Percentiles rank a stretch among this genome's conserved stretches.
Evolutionary conservation across 1,140 invertebrate genomes (phyloP).

Genomic region (Pseudoatta argentina): DNA sequence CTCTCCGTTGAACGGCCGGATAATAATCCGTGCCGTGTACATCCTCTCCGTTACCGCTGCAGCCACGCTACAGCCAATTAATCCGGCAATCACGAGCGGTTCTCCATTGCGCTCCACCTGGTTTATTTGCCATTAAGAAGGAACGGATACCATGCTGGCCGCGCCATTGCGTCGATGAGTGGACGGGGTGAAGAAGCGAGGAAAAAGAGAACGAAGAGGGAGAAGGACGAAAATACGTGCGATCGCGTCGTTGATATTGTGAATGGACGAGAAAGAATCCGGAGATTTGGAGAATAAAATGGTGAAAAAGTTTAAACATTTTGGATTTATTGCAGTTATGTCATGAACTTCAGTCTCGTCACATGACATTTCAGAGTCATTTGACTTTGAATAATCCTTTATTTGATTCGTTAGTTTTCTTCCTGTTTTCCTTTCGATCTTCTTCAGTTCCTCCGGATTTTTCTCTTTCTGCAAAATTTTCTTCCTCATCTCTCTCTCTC

Average conservation of each 20-base stretch:
- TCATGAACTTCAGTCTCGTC: slow-evolving; percentile 65
- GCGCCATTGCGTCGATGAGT: slow-evolving; percentile 64
- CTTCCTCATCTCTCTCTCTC: slow-evolving; percentile 22
- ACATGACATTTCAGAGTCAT: neutral
- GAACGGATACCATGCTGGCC: slow-evolving; percentile 64
- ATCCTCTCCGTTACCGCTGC: slow-evolving; percentile 72
- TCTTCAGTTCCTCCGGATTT: neutral
- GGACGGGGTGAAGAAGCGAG: slow-evolving; percentile 27
- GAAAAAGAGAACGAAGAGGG: slow-evolving; percentile 55
- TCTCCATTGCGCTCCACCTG: slow-evolving; percentile 74
- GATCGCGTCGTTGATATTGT: slow-evolving; percentile 52
- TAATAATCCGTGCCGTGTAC: slow-evolving; percentile 75
- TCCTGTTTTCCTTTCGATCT: slow-evolving; percentile 11
- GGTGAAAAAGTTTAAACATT: neutral
- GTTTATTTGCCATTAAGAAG: slow-evolving; percentile 80
- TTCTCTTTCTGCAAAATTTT: slow-evolving; percentile 38
- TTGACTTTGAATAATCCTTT: neutral
- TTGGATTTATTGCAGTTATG: slow-evolving; percentile 2
- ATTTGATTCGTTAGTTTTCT: slow-evolving; percentile 33
- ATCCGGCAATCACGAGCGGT: slow-evolving; percentile 80
- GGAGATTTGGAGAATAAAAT: neutral
- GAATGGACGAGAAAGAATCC: slow-evolving; percentile 38
- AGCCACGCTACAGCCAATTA: slow-evolving; percentile 79
- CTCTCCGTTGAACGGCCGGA: slow-evolving; percentile 71
- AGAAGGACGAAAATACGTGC: slow-evolving; percentile 64